Evolutionary conservation across 2,888 invertebrate genomes (phyloP).

Genomic region (Ophion ellenae): DNA sequence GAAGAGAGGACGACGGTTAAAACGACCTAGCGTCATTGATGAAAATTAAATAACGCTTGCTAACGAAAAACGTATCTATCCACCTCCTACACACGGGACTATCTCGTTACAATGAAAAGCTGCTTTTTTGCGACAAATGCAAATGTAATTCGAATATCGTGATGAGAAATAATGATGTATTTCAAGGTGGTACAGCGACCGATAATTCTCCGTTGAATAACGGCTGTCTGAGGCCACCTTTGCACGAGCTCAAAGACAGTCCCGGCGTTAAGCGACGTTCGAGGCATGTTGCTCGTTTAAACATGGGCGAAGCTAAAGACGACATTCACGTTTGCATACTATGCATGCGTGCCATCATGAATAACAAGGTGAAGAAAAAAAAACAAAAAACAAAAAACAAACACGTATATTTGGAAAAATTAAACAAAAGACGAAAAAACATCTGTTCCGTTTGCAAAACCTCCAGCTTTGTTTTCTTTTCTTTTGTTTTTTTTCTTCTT

Average conservation of each 20-base stretch:
- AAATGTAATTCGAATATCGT: not conserved
- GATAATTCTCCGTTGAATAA: slow-evolving; percentile 81
- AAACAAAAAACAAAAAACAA: not conserved
- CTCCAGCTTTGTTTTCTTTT: not conserved
- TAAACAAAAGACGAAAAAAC: slow-evolving; percentile 4
- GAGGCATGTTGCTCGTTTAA: slow-evolving; percentile 93
- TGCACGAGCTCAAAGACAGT: slow-evolving; percentile 88
- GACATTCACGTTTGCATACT: slow-evolving; percentile 99
- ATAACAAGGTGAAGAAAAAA: slow-evolving; percentile 92
- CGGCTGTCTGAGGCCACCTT: slow-evolving; percentile 84
- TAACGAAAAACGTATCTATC: no score
- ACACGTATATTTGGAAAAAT: not conserved
- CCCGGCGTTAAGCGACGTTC: slow-evolving; percentile 90
- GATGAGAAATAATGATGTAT: not conserved
- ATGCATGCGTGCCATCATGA: slow-evolving; percentile 99
- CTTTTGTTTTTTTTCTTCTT: slow-evolving; percentile 5
- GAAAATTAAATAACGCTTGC: no score
- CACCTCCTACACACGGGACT: no score
- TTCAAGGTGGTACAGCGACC: slow-evolving; percentile 68
- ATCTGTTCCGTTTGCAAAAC: slow-evolving; percentile 44
- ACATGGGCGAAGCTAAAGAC: slow-evolving; percentile 98
- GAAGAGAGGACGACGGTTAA: no score
- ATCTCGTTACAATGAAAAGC: no score
- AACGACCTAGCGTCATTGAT: no score
- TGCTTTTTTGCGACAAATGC: not conserved